These are phyloP conservation scores for Odocoileus virginianus DNA, from an alignment of 2,113 vertebrate genomes.

Conservation along the genomic window DNA sequence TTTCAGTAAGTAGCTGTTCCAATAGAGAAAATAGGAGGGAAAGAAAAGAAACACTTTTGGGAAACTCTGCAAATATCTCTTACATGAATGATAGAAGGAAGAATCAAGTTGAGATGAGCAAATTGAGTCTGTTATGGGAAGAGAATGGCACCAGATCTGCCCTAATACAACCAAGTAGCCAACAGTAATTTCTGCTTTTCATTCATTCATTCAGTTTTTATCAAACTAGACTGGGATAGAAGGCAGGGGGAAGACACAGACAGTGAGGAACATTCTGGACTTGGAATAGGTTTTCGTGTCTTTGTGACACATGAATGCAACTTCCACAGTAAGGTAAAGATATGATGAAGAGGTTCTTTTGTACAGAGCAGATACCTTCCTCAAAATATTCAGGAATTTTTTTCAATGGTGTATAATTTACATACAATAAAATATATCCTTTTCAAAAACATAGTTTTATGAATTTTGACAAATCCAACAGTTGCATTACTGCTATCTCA, in stretches of 20 bases:
- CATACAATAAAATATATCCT: neutral
- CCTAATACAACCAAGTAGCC: neutral
- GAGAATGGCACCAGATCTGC: neutral
- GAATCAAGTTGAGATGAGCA: neutral
- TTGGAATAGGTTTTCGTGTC: neutral
- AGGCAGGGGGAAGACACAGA: neutral
- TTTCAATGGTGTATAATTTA: neutral
- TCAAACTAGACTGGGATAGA: neutral
- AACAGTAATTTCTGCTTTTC: constrained; percentile 2
- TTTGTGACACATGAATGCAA: neutral
- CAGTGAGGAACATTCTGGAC: neutral
- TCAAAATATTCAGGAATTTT: neutral
- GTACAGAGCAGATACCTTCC: neutral
- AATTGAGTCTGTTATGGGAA: neutral
- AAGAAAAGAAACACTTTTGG: neutral
- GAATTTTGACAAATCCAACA: neutral
- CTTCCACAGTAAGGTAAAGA: neutral
- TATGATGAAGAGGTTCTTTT: neutral
- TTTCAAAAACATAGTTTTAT: neutral
- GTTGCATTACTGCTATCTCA: neutral
- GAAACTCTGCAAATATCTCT: neutral
- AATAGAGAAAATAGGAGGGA: neutral
- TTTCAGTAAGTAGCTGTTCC: neutral
- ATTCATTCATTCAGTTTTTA: neutral
- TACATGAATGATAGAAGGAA: neutral